Percentiles rank a stretch among this genome's conserved stretches.
phyloP scores from a whole-genome alignment of 2,888 invertebrate species.

The Isotomurus palustris region DNA sequence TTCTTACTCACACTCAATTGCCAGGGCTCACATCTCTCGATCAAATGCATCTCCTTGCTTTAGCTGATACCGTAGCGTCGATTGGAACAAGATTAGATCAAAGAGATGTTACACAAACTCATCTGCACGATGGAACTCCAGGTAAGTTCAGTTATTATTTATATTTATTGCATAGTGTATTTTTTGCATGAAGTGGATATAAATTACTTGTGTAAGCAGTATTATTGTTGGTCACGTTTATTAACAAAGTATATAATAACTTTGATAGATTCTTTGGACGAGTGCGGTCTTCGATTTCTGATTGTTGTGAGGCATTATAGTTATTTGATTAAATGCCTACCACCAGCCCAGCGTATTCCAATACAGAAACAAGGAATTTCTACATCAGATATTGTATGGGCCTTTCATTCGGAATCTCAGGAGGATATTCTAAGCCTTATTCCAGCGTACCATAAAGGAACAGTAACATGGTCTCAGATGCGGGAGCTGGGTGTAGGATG shows the following conservation, averaged over 20 bases:
- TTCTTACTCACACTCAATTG: slow-evolving; percentile 89
- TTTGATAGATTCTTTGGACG: slow-evolving; percentile 79
- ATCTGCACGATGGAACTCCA: slow-evolving; percentile 46
- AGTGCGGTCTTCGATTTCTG: slow-evolving; percentile 92
- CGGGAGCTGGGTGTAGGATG: slow-evolving; percentile 93
- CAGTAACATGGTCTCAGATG: slow-evolving; percentile 82
- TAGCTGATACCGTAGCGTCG: slow-evolving; percentile 95
- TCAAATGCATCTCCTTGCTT: slow-evolving; percentile 98
- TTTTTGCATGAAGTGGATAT: neutral
- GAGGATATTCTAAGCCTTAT: slow-evolving; percentile 86
- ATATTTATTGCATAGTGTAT: neutral
- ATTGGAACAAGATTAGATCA: slow-evolving; percentile 45
- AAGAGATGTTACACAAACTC: slow-evolving; percentile 34
- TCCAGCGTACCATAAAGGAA: slow-evolving; percentile 79
- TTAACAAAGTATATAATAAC: no score
- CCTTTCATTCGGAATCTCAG: slow-evolving; percentile 96
- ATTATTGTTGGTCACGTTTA: no score
- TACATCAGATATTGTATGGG: slow-evolving; percentile 94
- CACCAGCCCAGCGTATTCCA: slow-evolving; percentile 77
- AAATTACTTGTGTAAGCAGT: neutral
- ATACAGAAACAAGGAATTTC: slow-evolving; percentile 82
- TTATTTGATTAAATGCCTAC: slow-evolving; percentile 87
- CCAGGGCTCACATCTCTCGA: slow-evolving; percentile 94
- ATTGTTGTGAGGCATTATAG: slow-evolving; percentile 97
- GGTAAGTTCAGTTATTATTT: slow-evolving; percentile 21